These are phyloP conservation scores for Otolemur crassicaudatus DNA, from an alignment of 2,797 vertebrate genomes.

Conservation along the genomic window DNA sequence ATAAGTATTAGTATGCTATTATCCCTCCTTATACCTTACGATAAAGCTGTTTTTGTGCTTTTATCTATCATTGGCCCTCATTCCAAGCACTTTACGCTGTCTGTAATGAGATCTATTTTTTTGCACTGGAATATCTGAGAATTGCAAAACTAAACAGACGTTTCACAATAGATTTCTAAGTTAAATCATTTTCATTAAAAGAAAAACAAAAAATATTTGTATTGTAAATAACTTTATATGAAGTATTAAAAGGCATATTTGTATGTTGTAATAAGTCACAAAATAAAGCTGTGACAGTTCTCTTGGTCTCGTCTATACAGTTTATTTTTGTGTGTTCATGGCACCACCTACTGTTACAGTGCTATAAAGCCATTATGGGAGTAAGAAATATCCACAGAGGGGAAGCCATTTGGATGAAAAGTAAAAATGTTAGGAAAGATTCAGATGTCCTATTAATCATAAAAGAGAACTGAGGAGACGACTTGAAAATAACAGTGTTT, in stretches of 20 bases:
- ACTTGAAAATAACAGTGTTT: neutral
- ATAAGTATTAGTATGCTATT: conserved; percentile 77
- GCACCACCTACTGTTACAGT: conserved; percentile 70
- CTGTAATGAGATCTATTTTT: conserved; percentile 92
- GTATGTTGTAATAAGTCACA: conserved; percentile 87
- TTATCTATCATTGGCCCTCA: conserved; percentile 87
- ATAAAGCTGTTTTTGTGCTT: conserved; percentile 82
- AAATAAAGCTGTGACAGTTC: conserved; percentile 89
- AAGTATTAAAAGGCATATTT: conserved; percentile 89
- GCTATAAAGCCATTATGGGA: neutral
- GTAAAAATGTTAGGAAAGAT: conserved; percentile 11
- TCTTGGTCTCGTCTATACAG: conserved; percentile 73
- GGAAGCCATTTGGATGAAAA: neutral
- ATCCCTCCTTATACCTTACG: conserved; percentile 55
- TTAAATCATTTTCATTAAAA: conserved; percentile 90
- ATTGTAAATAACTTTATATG: conserved; percentile 90
- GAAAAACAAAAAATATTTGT: conserved; percentile 86
- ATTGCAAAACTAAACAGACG: conserved; percentile 87
- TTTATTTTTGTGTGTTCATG: conserved; percentile 56
- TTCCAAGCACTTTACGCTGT: conserved; percentile 95
- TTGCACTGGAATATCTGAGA: conserved; percentile 92
- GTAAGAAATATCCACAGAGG: neutral
- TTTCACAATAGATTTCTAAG: conserved; percentile 89
- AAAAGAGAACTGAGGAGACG: neutral
- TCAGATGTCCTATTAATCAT: neutral